Evolutionary conservation across 2,797 vertebrate species (phyloP), one percentile per base, ranked within the genome.

Genomic region (Prionace glauca): DNA sequence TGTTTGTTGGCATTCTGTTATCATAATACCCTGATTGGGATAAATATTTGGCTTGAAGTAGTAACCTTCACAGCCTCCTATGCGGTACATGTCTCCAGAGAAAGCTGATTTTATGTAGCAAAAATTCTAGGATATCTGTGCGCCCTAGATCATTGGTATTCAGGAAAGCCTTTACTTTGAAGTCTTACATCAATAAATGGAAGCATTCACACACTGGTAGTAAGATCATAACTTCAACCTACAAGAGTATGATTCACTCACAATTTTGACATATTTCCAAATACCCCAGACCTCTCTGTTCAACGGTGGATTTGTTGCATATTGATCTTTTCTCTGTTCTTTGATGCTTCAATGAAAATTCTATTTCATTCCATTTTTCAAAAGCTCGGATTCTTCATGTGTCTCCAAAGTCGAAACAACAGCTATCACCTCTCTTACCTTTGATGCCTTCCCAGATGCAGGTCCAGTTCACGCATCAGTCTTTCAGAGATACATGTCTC

Each of bases 201-300:
- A 91, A 91, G 60, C 88, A 91, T 91, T 91, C 60, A 91, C 36
- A 8, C 62, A 67, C 32, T 91, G 32, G 62, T 67, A 91, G 32
- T 22, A 36, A 67, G 60, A 67, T 91, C 88, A n/a, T 91, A 91
- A 90, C 87, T 90, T 65, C 11, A 90, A 67, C n/a, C 88, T 22
- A n/a, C 60, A 20, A 36, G 62, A 67, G 32, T 91, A 91, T 67
- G 62, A 91, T 91, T 65, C 88, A 67, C 32, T 7, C 65, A 32
- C 32, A 91, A 67, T 50, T 36, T 67, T 91, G 62, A 65, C 88
- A 62, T n/a, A n/a, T 67, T 36, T 91, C 60, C 62, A 91, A 91
- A 67, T 36, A 65, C 26, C 32, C 32, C 18, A 67, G 88, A 12
- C 60, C 56, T 1, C 87, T n/a, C 87, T 62, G 87, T 67, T 67